A percentile compares a stretch with the other conserved stretches of the same genome.
Evolutionary conservation across 2,888 invertebrate species (phyloP).

Genomic region (Gortyna flavago): DNA sequence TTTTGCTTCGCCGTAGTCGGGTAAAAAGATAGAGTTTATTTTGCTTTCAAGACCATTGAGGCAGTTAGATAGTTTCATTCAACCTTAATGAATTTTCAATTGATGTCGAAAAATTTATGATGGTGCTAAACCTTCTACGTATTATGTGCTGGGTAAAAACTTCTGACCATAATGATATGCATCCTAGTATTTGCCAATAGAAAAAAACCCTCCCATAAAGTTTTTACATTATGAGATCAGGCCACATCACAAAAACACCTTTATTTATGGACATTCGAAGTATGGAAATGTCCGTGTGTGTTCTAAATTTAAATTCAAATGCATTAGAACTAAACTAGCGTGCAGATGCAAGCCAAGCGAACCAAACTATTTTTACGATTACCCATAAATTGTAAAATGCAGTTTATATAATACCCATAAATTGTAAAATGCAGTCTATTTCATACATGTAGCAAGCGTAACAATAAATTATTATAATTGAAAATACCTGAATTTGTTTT

Average conservation of each 20-base stretch:
- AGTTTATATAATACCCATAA: slow-evolving; percentile 51
- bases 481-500: slow-evolving; percentile 35
- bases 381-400: slow-evolving; percentile 49
- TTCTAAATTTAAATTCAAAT: slow-evolving; percentile 63
- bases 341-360: slow-evolving; percentile 68
- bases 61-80: not conserved
- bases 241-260: not conserved
- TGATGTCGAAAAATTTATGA: not conserved
- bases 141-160: not conserved
- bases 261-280: slow-evolving; percentile 38
- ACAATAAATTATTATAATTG: slow-evolving; percentile 4
- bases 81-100: not conserved
- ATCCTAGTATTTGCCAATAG: not conserved
- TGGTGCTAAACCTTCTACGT: not conserved
- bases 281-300: slow-evolving; percentile 53
- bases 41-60: not conserved
- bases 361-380: slow-evolving; percentile 70
- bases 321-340: slow-evolving; percentile 52
- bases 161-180: not conserved
- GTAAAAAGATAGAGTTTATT: not conserved
- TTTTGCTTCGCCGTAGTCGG: too few relatives aligned
- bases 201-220: not conserved
- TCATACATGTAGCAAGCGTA: slow-evolving; percentile 10
- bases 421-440: slow-evolving; percentile 47
- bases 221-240: slow-evolving; percentile 2